Evolutionary conservation across 2,113 vertebrate species (phyloP), one percentile per base, ranked within the genome.

Genomic region (Symphodus melops): DNA sequence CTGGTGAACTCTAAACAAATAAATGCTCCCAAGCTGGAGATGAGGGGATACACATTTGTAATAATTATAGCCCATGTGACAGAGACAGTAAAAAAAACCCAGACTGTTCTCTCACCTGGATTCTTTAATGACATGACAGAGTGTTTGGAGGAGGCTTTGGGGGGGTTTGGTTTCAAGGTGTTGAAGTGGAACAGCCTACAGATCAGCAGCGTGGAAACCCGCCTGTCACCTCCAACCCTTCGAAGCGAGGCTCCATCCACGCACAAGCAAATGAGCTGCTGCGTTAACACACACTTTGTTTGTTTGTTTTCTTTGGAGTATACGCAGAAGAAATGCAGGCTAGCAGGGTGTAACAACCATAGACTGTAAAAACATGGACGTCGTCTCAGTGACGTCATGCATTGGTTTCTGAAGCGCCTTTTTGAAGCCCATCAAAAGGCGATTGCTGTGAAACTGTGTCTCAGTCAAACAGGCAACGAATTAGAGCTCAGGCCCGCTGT

Each of bases 171-270:
- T 88, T 88, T 89, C 76, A 74, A 92, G 87, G 90, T 92, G 91
- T 88, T 86, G 91, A 91, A 90, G 91, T 90, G 86, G 87, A 92
- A 88, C 88, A 79, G 57, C 77, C 73, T 53, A 86, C 75, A 86
- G 79, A 90, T 88, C 86, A 89, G 71, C 58, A n/a, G 68, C 61
- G 64, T 70, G 87, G 86, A 92, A 89, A 90, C 89, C 90, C 89
- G 88, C 69, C 76, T 60, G 73, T 70, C 70, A 91, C 89, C 91
- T 88, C 8, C 80, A 91, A 86, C 82, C 58, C 20, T 56, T 72
- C 25, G 78, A 82, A 91, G 90, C 80, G n/a, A n/a, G n/a, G n/a
- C n/a, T n/a, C n/a, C n/a, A 65, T 12, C 68, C 9, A 55, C 21
- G 68, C 54, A 73, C 28, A 25, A 11, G 19, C 71, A 70, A 42